Evolutionary conservation across 2,888 invertebrate species (phyloP), one percentile per base, ranked within the genome.

Genomic region (Uropetala carovei): DNA sequence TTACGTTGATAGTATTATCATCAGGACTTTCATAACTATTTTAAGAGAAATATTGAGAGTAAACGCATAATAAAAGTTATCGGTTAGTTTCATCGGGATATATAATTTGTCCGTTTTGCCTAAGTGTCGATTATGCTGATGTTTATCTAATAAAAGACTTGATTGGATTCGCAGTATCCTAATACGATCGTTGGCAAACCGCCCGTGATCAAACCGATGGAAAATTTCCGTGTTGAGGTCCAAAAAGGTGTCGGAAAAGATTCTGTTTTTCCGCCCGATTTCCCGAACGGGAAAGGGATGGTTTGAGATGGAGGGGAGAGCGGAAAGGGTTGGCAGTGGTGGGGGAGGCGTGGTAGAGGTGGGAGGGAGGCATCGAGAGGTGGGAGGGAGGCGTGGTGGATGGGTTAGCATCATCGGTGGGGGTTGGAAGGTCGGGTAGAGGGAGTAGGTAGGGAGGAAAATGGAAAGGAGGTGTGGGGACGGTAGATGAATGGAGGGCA

Each of bases 361-460:
- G 58, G 59, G 86, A 60, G 86, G 86, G 59, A 18, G n/a, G 68
- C 18, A n/a, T 68, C 68, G 22, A 22, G 68, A 68, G 68, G 68
- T 22, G 68, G 68, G 8, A 22, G 68, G 8, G 22, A 18, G 68
- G 68, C 18, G 68, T 68, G 68, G 68, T 18, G n/a, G 68, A 11
- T n/a, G 68, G 68, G 68, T 68, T 43, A 13, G 56, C 3, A 11
- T 14, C 3, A 11, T 14, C 8, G 11, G 83, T 18, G 83, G 30
- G 30, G 83, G 22, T 13, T 14, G 60, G 86, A 30, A 59, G 58
- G 8, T 60, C 60, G 27, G 59, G 30, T 59, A 27, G 86, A 27
- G 22, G 85, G 16, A 58, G 59, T 58, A 64, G 86, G 86, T 59
- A 18, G n/a, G 68, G n/a, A n/a, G 22, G 68, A 22, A 18, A 22